Base-by-base conservation (phyloP, 2,113 vertebrate genomes). In the Poeciliopsis turrubarensis region DNA sequence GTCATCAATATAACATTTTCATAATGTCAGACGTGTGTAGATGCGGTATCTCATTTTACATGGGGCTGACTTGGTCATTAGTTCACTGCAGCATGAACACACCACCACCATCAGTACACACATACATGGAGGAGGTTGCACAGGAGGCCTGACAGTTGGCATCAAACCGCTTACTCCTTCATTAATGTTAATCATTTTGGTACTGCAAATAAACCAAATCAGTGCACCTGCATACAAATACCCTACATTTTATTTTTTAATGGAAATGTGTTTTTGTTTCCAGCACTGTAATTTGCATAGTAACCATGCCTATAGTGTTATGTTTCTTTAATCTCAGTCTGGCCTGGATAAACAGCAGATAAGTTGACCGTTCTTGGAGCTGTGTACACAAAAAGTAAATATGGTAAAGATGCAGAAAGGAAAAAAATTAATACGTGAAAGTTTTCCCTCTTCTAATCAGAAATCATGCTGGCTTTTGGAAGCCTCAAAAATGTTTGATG, bases 1-100 rank as follows among this genome's bases (percentile, higher is more conserved):
- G 84, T 90, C 92, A 94, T 95, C 93, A 94, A 95, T 94, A 95
- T 94, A 94, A 95, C 93, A 95, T 95, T 84, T 86, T 94, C 87
- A 88, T 94, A 93, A 94, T 93, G 94, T 94, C 93, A 92, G 87
- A 79, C 79, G 86, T 86, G 85, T 89, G 82, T 80, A 84, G 89
- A 86, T 78, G 89, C 89, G 73, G 88, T 44, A 87, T 89, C 87
- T 93, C 92, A 94, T 94, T 95, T 93, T 91, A 88, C 92, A 92
- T 78, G 51, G 41, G 80, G 75, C 87, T 17, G 80, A 75, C 89
- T 82, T 76, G 87, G 93, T 93, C 93, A 91, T 93, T 94, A 90
- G 94, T 92, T 93, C 89, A 93, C 72, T 63, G 70, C 26, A 85
- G 90, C 89, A 86, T 92, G 92, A 92, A 92, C 34, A 80, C 75